Base-by-base conservation (phyloP, 2,113 vertebrate species). In the Penelope pileata region DNA sequence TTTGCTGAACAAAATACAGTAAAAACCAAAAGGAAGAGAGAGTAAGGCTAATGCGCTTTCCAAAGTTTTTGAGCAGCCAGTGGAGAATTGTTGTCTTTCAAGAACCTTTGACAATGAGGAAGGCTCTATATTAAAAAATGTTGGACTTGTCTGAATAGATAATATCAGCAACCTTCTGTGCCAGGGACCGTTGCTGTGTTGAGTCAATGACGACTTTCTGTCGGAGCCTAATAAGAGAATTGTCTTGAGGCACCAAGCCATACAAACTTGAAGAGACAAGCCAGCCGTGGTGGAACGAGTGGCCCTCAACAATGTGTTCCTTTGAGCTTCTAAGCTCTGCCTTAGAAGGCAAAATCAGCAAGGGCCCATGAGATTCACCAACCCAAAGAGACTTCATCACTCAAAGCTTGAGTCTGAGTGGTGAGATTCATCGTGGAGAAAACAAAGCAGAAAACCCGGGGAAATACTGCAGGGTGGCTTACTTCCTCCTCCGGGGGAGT, bases 221-320 rank as follows among this genome's bases (percentile, higher is more conserved):
- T 83, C 3, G 2, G 85, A 94, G 86, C n/a, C 94, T 83, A 83
- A 91, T 86, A 83, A 88, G 86, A 67, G 91, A 90, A 88, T 94
- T 95, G 80, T 96, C 86, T 94, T 74, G 88, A 83, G 85, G 93
- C 94, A 96, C 80, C 64, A 96, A 86, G 68, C 95, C 90, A 91
- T 56, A 53, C 58, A 64, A 90, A 90, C 88, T 95, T 93, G 90
- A 94, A 88, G 88, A 95, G 94, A 91, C 91, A 86, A 93, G 92
- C 80, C 83, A 81, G 90, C 73, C 4, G 0, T 67, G 78, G 56
- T 3, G 77, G 68, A 88, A 48, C 0, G 2, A 82, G 60, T 69
- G 88, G 79, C 73, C 66, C 56, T 94, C 91, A 68, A 91, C 83
- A 91, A 16, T 91, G 76, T 75, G 29, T 75, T 91, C 73, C 68